Evolutionary conservation across 2,888 invertebrate species (phyloP).

Genomic region (Dicyrtomina minuta): DNA sequence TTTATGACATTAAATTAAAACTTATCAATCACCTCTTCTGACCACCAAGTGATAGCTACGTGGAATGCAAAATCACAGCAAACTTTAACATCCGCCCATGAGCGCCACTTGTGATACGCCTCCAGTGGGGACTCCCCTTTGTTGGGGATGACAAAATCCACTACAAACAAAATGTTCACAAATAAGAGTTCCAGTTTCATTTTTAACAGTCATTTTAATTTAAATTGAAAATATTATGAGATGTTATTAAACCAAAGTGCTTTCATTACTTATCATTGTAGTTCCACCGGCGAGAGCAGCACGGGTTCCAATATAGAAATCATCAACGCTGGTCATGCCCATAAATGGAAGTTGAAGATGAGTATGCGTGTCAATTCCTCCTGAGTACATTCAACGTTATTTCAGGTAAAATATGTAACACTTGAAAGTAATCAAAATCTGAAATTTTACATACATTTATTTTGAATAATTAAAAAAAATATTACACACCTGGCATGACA

Average conservation of each 20-base stretch:
- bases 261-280: conserved; percentile 91
- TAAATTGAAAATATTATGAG: conserved; percentile 56
- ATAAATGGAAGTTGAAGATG: conserved; percentile 94
- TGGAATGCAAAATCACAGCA: conserved; percentile 97
- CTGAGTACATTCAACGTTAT: conserved; percentile 58
- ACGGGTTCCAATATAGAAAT: conserved; percentile 95
- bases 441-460: too few species aligned
- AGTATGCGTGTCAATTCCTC: conserved; percentile 96
- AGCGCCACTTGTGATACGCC: conserved; percentile 85
- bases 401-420: too few species aligned
- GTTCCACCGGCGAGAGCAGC: conserved; percentile 98
- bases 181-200: conserved; percentile 5
- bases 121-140: conserved; percentile 83
- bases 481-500: conserved; percentile 71
- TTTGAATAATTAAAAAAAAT: too few species aligned
- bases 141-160: conserved; percentile 84
- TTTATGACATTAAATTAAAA: too few species aligned
- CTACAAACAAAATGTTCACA: conserved; percentile 61
- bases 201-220: conserved; percentile 4
- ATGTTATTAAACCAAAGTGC: too few species aligned
- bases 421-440: too few species aligned
- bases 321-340: conserved; percentile 85
- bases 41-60: conserved; percentile 77
- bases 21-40: conserved; percentile 50
- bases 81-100: conserved; percentile 91